A percentile compares a stretch with the other conserved stretches of the same genome.
Evolutionary conservation across 2,888 invertebrate species (phyloP).

Genomic region (Phorcus lineatus): DNA sequence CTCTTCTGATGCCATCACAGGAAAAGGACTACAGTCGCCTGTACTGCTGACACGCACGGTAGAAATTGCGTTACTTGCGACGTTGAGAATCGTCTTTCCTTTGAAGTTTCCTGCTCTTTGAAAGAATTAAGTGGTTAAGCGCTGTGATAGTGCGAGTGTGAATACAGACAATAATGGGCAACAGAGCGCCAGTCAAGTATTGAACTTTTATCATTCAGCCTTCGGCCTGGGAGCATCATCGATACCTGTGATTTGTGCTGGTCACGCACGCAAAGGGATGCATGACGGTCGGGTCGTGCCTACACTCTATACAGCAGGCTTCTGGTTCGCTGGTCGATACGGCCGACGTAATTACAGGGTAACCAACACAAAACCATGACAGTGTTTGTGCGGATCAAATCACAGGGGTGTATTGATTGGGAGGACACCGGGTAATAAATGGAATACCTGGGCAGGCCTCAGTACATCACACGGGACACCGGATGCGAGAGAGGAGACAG

Average conservation of each 20-base stretch:
- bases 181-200: constrained; percentile 16
- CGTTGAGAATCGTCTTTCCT: constrained; percentile 3
- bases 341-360: constrained; percentile 18
- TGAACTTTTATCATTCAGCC: not conserved
- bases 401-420: constrained; percentile 23
- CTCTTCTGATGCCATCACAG: not conserved
- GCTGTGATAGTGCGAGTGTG: not conserved
- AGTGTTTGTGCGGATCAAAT: constrained; percentile 22
- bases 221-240: not conserved
- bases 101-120: not conserved
- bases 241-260: constrained; percentile 19
- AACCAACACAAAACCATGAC: constrained; percentile 22
- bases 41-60: not conserved
- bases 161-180: not conserved
- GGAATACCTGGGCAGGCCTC: constrained; percentile 9
- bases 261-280: constrained; percentile 17
- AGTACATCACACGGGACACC: not conserved
- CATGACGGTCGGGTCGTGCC: not conserved
- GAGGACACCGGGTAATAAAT: constrained; percentile 19
- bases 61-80: not conserved
- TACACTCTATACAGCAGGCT: not conserved
- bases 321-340: not conserved
- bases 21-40: not conserved
- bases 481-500: not conserved
- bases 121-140: constrained; percentile 20